Conservation (phyloP, 1,140 invertebrate species). For the Drosophila asahinai region DNA sequence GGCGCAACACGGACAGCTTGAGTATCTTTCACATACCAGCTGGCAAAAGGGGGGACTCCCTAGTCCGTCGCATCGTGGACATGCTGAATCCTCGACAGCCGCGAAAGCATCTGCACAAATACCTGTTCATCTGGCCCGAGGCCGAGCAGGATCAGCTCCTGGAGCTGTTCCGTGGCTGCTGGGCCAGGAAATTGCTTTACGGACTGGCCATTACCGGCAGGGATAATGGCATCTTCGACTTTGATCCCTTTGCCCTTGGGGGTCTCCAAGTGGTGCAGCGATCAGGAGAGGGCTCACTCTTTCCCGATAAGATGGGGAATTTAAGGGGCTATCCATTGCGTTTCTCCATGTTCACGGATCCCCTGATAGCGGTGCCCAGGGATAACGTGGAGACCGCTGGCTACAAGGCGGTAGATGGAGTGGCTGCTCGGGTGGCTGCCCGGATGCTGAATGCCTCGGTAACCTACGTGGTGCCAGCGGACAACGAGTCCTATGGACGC, state of each 20-base stretch:
- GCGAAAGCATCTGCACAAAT: constrained; percentile 66
- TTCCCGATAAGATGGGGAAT: constrained; percentile 60
- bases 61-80: constrained; percentile 51
- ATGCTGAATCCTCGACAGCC: constrained; percentile 70
- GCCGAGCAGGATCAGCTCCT: constrained; percentile 39
- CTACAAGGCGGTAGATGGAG: constrained; percentile 62
- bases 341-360: constrained; percentile 73
- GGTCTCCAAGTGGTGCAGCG: constrained; percentile 46
- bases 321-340: constrained; percentile 59
- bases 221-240: constrained; percentile 53
- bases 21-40: constrained; percentile 64
- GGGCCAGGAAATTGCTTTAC: constrained; percentile 63
- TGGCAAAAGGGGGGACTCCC: constrained; percentile 13
- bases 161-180: constrained; percentile 53
- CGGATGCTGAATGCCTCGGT: constrained; percentile 64
- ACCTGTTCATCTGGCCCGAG: constrained; percentile 70
- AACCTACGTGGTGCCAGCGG: constrained; percentile 55
- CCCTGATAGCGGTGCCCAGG: constrained; percentile 56
- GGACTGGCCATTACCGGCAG: constrained; percentile 49
- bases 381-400: constrained; percentile 36
- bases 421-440: constrained; percentile 49
- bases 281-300: not conserved
- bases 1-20: constrained; percentile 55
- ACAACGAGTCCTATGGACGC: constrained; percentile 69
- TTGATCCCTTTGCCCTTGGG: constrained; percentile 60